These are phyloP conservation scores for Troides helena DNA, from an alignment of 2,888 invertebrate species.

Conservation along the genomic window DNA sequence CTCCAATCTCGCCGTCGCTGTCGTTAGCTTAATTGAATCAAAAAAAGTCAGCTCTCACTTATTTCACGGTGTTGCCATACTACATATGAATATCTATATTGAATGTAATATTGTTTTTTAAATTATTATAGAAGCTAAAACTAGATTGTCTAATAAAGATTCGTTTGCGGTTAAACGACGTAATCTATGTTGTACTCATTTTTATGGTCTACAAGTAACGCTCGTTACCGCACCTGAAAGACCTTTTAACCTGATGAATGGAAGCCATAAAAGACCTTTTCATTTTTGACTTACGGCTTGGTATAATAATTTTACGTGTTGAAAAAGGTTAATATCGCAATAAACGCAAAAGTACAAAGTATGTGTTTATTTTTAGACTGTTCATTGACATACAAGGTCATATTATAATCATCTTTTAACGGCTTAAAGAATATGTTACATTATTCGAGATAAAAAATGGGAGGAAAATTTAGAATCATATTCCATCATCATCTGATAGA, in stretches of 20 bases:
- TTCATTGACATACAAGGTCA: too few relatives aligned
- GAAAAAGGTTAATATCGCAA: background rate
- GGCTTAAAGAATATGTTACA: too few relatives aligned
- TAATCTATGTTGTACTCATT: background rate
- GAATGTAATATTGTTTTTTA: too few relatives aligned
- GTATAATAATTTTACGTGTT: background rate
- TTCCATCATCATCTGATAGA: too few relatives aligned
- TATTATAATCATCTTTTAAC: too few relatives aligned
- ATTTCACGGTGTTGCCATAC: too few relatives aligned
- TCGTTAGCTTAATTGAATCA: too few relatives aligned
- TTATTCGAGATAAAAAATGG: too few relatives aligned
- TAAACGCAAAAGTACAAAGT: background rate
- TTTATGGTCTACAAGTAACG: background rate
- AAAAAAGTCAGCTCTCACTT: too few relatives aligned
- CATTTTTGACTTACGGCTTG: conserved; percentile 1
- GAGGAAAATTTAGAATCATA: too few relatives aligned
- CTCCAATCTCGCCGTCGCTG: too few relatives aligned
- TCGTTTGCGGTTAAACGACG: background rate
- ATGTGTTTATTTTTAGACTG: background rate
- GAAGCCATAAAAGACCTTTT: background rate
- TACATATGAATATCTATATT: too few relatives aligned
- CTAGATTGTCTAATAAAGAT: background rate
- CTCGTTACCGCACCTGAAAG: conserved; percentile 4
- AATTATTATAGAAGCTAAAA: background rate
- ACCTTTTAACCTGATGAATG: conserved; percentile 2